Percentiles rank a stretch among this genome's conserved stretches.
Evolutionary conservation across 2,797 vertebrate genomes (phyloP).

Genomic region (Lutjanus argentimaculatus): DNA sequence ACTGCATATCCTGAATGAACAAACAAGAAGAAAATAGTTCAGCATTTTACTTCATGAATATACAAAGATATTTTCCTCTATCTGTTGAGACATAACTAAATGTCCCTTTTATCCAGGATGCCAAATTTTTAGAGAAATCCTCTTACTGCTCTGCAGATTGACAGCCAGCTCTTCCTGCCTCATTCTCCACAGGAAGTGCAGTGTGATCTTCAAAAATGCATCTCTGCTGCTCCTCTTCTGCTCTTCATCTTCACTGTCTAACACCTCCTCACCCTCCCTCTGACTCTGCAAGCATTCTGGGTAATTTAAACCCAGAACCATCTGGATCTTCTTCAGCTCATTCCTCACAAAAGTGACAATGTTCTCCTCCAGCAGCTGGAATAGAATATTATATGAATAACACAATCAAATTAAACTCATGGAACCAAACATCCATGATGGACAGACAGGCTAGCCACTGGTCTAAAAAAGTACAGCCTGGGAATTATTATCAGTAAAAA

Average conservation of each 20-base stretch:
- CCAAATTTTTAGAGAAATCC: no score
- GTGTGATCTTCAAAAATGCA: slow-evolving; percentile 1
- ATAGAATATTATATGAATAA: neutral
- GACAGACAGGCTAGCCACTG: no score
- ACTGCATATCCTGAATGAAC: neutral
- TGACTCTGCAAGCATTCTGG: neutral
- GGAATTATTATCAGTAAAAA: no score
- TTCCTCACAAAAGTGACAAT: neutral
- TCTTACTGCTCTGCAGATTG: slow-evolving; percentile 12
- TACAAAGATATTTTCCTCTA: no score
- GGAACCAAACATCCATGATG: no score
- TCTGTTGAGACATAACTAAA: no score
- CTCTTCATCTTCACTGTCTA: neutral
- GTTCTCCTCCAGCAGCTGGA: slow-evolving; percentile 17
- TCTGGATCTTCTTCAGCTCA: neutral
- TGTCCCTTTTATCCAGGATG: no score
- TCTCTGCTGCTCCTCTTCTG: slow-evolving; percentile 2
- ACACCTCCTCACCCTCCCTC: neutral
- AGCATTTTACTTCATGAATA: no score
- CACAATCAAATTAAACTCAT: no score
- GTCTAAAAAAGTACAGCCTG: no score
- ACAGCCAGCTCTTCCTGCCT: slow-evolving; percentile 9
- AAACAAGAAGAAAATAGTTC: no score
- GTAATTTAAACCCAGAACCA: neutral
- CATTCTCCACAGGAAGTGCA: slow-evolving; percentile 7